These are phyloP conservation scores for Cyprinodon tularosa DNA, from an alignment of 2,113 vertebrate genomes.

Conservation along the genomic window DNA sequence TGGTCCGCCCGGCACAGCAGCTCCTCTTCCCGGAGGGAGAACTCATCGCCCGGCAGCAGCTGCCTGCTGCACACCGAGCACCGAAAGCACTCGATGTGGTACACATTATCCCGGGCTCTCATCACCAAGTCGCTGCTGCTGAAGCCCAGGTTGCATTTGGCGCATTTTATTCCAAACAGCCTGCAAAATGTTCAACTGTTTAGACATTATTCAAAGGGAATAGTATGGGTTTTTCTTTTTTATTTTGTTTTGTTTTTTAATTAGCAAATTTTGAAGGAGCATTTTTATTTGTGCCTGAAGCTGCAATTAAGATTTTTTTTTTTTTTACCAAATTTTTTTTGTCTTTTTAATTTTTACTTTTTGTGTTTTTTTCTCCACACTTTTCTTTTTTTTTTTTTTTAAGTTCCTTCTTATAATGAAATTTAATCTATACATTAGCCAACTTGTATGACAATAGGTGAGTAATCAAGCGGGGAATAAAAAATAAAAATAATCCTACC, in stretches of 20 bases:
- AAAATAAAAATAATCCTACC: conserved; percentile 80
- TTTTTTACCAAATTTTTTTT: background rate
- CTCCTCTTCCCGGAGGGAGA: conserved; percentile 90
- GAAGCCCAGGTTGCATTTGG: conserved; percentile 89
- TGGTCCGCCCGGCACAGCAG: conserved; percentile 91
- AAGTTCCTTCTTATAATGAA: background rate
- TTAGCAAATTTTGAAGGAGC: too few relatives aligned
- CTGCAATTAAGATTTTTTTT: background rate
- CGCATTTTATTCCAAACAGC: conserved; percentile 92
- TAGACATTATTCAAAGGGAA: background rate
- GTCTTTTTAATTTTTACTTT: background rate
- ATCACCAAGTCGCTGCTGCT: conserved; percentile 94
- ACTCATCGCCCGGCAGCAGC: conserved; percentile 94
- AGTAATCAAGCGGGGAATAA: background rate
- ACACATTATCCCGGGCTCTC: conserved; percentile 90
- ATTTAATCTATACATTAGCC: background rate
- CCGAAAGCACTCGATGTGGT: conserved; percentile 95
- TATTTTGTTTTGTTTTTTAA: background rate
- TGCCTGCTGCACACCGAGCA: conserved; percentile 92
- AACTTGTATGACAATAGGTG: background rate
- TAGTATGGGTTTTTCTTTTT: too few relatives aligned
- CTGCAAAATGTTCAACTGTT: conserved; percentile 67
- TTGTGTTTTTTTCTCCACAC: background rate
- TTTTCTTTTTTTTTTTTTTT: background rate
- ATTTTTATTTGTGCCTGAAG: background rate